Evolutionary conservation across 2,113 vertebrate species (phyloP), one percentile per base, ranked within the genome.

Genomic region (Sclerurus mexicanus): DNA sequence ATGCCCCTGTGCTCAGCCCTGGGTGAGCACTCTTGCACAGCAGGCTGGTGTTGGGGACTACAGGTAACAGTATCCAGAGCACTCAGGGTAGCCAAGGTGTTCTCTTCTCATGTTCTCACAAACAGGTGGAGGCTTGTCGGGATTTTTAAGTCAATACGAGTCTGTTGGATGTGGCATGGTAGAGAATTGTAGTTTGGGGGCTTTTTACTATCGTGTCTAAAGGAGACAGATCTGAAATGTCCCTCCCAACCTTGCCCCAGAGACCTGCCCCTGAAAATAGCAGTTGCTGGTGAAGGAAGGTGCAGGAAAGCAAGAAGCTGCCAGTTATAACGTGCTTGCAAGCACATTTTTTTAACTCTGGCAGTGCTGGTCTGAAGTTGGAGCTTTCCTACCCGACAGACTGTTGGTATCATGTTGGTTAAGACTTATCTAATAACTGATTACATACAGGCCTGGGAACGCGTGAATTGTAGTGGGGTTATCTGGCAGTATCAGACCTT

Each of bases 41-140:
- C 27, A 42, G 21, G 18, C 2, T 0, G 1, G 37, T 8, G 21
- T 50, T 49, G 42, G 47, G 31, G 11, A 12, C 18, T 17, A 0
- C 4, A 21, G 3, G 7, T 7, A 14, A 3, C 10, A 25, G 44
- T 17, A 30, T 5, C 40, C 28, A 9, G 40, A 49, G 31, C 39
- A 5, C 42, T 37, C 31, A 11, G 25, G 7, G 3, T 4, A 21
- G 46, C 27, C 3, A 21, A 25, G 33, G 15, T 40, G 19, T 2
- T 50, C 31, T 27, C 11, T 40, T 55, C 60, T 30, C 6, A 0
- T 27, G 13, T 40, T 55, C 60, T 30, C 6, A 0, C 18, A 73
- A n/a, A 11, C 31, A 25, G 25, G 5, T 22, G 23, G 40, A 60
- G 64, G 31, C 14, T 33, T 8, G 4, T 11, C 6, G 13, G 46